Conservation (phyloP, 2,113 vertebrate species). For the Ardeotis arabs region DNA sequence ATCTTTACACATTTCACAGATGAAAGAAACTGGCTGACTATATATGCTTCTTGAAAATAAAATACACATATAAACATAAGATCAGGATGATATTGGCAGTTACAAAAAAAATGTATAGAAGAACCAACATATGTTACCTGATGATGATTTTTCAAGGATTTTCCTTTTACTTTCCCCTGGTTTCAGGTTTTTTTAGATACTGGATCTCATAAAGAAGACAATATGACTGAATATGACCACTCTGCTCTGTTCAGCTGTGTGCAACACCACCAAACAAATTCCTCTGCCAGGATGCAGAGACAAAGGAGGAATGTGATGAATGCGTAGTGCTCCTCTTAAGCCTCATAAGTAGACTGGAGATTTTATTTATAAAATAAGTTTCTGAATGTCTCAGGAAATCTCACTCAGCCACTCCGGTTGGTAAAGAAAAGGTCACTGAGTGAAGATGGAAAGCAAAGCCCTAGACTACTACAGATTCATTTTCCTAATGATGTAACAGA, state of each 20-base stretch:
- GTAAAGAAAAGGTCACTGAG: neutral
- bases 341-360: neutral
- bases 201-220: neutral
- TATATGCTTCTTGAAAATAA: neutral
- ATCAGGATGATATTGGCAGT: neutral
- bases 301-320: neutral
- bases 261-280: neutral
- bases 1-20: neutral
- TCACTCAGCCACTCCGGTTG: neutral
- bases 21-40: neutral
- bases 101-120: neutral
- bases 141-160: neutral
- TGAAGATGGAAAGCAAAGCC: neutral
- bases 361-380: neutral
- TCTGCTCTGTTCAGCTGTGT: neutral
- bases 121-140: neutral
- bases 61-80: neutral
- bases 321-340: neutral
- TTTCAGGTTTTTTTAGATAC: neutral
- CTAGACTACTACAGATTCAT: neutral
- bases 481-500: neutral
- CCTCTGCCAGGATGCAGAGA: neutral
- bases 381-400: neutral
- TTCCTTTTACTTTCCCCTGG: neutral
- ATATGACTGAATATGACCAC: neutral